A percentile compares a stretch with the other conserved stretches of the same genome.
These are phyloP conservation scores for Callospermophilus lateralis DNA, from an alignment of 2,113 vertebrate genomes.

Conservation along the genomic window DNA sequence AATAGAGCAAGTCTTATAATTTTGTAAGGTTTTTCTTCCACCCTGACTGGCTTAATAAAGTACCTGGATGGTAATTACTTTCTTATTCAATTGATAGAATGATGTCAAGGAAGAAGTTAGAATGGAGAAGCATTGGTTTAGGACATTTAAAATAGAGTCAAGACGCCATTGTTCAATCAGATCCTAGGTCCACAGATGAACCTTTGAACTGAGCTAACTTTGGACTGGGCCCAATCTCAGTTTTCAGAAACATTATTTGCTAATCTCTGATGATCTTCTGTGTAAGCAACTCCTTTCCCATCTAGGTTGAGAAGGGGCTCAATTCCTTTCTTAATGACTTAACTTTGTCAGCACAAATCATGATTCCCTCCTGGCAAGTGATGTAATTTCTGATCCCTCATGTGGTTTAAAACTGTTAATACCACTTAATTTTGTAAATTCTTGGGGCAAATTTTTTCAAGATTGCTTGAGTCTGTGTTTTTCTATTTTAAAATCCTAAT, in stretches of 20 bases:
- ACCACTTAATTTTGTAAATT: background rate
- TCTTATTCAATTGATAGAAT: background rate
- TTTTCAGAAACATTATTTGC: background rate
- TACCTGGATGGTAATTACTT: background rate
- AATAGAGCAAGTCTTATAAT: background rate
- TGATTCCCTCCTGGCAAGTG: background rate
- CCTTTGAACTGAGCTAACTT: background rate
- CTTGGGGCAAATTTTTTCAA: background rate
- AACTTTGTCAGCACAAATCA: no score
- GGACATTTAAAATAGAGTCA: no score
- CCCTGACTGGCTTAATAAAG: background rate
- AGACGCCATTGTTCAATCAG: background rate
- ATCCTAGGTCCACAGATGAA: background rate
- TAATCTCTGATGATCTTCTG: background rate
- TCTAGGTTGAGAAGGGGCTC: background rate
- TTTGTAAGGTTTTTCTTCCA: background rate
- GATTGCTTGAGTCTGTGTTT: background rate
- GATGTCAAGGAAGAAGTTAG: background rate
- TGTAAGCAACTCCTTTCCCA: background rate
- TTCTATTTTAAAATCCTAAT: background rate
- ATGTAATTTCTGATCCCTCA: background rate
- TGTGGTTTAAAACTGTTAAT: background rate
- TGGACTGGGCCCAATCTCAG: background rate
- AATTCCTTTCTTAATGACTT: background rate
- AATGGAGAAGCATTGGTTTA: background rate